Conservation (phyloP, 92 coral and sea anemone genomes). For the Zoanthus sansibaricus region DNA sequence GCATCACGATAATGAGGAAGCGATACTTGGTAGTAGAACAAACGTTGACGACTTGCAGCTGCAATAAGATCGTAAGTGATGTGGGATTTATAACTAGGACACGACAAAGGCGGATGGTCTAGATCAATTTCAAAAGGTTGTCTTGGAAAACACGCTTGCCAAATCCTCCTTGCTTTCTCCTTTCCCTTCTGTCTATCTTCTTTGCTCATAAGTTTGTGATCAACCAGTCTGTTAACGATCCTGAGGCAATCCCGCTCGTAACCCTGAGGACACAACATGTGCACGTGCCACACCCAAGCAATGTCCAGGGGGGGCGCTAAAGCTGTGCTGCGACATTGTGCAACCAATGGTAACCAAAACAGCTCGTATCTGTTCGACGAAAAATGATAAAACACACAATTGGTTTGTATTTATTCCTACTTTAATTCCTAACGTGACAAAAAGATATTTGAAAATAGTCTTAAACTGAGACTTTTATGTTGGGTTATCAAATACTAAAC, state of each 20-base stretch:
- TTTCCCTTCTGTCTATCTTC: constrained; percentile 46
- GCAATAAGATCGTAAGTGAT: constrained; percentile 60
- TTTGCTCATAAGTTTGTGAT: constrained; percentile 61
- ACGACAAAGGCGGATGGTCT: not conserved
- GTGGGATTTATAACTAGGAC: constrained; percentile 31
- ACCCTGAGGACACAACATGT: constrained; percentile 66
- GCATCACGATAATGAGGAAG: constrained; percentile 59
- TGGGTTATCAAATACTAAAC: too few species aligned
- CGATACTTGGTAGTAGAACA: constrained; percentile 63
- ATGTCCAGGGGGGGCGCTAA: constrained; percentile 67
- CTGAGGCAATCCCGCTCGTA: constrained; percentile 64
- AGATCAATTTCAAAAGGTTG: constrained; percentile 58
- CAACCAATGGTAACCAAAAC: constrained; percentile 48
- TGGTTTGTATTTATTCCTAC: not conserved
- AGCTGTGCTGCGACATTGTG: constrained; percentile 22
- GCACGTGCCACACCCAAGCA: constrained; percentile 82
- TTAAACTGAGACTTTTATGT: too few species aligned
- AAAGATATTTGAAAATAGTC: too few species aligned
- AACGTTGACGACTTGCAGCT: constrained; percentile 53
- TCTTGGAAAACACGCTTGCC: constrained; percentile 59
- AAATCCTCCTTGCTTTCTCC: constrained; percentile 57
- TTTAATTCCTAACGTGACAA: too few species aligned
- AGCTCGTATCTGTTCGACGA: constrained; percentile 30
- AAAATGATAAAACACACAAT: not conserved
- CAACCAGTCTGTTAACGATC: constrained; percentile 42